Evolutionary conservation across 2,888 invertebrate species (phyloP).

Genomic region (Caenorhabditis sulstoni): DNA sequence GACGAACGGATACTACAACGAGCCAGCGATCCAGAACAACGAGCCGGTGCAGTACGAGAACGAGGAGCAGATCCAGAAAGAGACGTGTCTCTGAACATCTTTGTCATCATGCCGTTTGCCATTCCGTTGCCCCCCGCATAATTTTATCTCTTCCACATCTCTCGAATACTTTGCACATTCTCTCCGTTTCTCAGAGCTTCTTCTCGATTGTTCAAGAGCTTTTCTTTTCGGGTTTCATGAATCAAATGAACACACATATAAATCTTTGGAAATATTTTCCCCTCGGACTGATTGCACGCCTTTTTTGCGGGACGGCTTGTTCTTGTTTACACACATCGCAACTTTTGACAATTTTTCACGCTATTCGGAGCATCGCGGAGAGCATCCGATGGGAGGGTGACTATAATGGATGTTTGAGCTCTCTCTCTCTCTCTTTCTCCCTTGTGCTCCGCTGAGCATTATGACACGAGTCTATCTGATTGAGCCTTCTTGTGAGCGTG

Average conservation of each 20-base stretch:
- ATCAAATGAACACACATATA: conserved; percentile 6
- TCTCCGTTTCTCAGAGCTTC: conserved; percentile 3
- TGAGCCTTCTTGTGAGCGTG: conserved; percentile 1
- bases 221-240: conserved; percentile 6
- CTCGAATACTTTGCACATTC: conserved; percentile 16
- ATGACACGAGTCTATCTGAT: conserved; percentile 20
- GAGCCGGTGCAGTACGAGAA: conserved; percentile 14
- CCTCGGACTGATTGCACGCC: conserved; percentile 7
- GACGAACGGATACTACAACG: conserved; percentile 53
- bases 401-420: conserved; percentile 31
- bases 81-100: conserved; percentile 27
- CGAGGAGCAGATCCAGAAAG: conserved; percentile 26
- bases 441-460: conserved; percentile 23
- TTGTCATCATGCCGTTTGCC: conserved; percentile 6
- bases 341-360: conserved; percentile 39
- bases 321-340: conserved; percentile 20
- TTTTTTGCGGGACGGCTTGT: not conserved
- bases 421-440: not conserved
- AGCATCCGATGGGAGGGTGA: conserved; percentile 11
- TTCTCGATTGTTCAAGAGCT: not conserved
- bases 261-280: conserved; percentile 9
- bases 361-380: conserved; percentile 8
- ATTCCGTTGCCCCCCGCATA: not conserved
- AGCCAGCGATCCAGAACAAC: conserved; percentile 11
- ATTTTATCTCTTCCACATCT: conserved; percentile 6